Evolutionary conservation across 2,113 vertebrate genomes (phyloP), one percentile per base, ranked within the genome.

Genomic region (Muscicapa adusta): DNA sequence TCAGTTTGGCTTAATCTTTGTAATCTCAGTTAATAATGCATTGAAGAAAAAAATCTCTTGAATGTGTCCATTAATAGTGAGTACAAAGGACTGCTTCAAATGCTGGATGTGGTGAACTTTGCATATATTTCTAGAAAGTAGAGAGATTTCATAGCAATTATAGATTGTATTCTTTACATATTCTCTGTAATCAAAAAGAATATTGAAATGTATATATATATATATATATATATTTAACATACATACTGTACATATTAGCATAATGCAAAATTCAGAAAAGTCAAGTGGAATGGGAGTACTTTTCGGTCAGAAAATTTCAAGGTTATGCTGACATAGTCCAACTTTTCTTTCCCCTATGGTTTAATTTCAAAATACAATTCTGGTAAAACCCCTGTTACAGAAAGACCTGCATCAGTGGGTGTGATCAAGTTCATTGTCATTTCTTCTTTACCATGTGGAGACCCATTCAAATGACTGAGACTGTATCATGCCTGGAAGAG

Each of bases 161-260:
- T 1, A 4, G 3, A 43, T 54, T 54, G 2, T 43, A 40, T 66
- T 66, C 14, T 60, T 63, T 88, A 24, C 7, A 14, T 89, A 48
- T 17, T 8, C 89, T 93, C 38, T 72, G 11, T 42, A 78, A 63
- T 76, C 0, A 83, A 72, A 75, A 50, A 14, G 3, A 71, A 31
- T 28, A 22, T 26, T 43, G 5, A 80, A 20, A 60, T 18, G 4
- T 15, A 25, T 48, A 12, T 81, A 20, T 57, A 16, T 45, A 38
- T 82, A 13, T 68, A 11, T 48, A 3, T 85, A n/a, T n/a, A n/a
- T n/a, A n/a, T 80, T 74, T 83, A 72, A 5, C 1, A 2, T 43
- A n/a, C 3, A 14, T 66, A 28, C 8, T 33, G 6, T 47, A 25
- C 0, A 0, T 63, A 43, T 3, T 33, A 26, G 1, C 40, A 48